Evolutionary conservation across 2,888 invertebrate genomes (phyloP), one percentile per base, ranked within the genome.

Genomic region (Byasa hedistus): DNA sequence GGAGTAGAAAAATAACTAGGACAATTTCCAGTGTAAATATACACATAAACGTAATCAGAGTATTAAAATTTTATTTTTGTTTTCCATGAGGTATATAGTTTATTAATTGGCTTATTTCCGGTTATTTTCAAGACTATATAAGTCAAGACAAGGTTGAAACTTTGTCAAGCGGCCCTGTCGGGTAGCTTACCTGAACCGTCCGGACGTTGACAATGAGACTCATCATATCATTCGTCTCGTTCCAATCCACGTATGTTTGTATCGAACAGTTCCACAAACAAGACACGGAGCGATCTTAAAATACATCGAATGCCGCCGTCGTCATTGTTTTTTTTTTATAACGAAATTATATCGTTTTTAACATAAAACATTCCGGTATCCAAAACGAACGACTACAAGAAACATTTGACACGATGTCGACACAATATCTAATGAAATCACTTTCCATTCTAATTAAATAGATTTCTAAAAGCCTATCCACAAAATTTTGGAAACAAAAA

Each of bases 141-240:
- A 65, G 64, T 55, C 64, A 57, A 56, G 56, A 65, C 61, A 19
- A 27, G 51, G 39, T 65, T 22, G 15, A 57, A 65, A 36, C 52
- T 61, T 39, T 36, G 65, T 61, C 52, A 54, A 22, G n/a, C 52
- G n/a, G n/a, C 32, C n/a, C 36, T 15, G 54, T 52, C 32, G 23
- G 57, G 44, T 65, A 59, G 23, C 44, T 48, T 22, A 21, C 61
- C 57, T 57, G 66, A 56, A 36, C 19, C 19, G 39, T 19, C 57
- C 32, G 56, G 56, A 24, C 63, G 52, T 61, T 62, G 57, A 44
- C 22, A 67, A 58, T 54, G 51, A 32, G 54, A 24, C 51, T 23
- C 21, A 57, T 57, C 56, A 17, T 15, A 32, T 32, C 55, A 57
- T 57, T 57, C 22, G 39, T 54, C 39, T 57, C 57, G 27, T 61